Conservation (phyloP, 2,113 vertebrate species). For the Carassius gibelio region DNA sequence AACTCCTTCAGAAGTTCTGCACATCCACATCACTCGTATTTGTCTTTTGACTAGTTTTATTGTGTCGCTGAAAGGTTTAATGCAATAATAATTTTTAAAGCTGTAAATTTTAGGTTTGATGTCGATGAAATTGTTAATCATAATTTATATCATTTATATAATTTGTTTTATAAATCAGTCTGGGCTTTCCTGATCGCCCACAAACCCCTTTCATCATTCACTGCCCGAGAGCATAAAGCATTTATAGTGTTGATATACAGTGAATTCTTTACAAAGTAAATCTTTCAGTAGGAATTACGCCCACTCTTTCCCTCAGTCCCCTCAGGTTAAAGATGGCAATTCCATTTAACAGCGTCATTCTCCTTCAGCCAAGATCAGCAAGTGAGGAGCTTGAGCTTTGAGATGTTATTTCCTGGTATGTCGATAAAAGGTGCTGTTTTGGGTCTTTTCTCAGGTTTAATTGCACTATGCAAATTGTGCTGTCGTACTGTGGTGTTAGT, state of each 20-base stretch:
- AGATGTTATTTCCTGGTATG: not conserved
- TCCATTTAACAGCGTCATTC: conserved; percentile 23
- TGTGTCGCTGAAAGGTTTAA: not conserved
- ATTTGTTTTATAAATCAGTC: conserved; percentile 27
- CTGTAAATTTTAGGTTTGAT: not conserved
- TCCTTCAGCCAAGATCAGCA: not conserved
- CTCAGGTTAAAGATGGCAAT: conserved; percentile 54
- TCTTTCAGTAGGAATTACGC: conserved; percentile 59
- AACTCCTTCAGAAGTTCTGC: not conserved
- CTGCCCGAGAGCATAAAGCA: conserved; percentile 15
- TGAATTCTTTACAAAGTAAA: conserved; percentile 63
- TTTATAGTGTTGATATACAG: conserved; percentile 42
- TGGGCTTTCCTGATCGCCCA: conserved; percentile 15
- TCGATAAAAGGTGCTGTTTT: conserved; percentile 3
- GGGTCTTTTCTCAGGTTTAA: not conserved
- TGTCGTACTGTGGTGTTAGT: not conserved
- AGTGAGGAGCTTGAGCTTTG: not conserved
- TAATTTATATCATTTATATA: not conserved
- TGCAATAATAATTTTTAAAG: not conserved
- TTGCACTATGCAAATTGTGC: not conserved
- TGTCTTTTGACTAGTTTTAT: not conserved
- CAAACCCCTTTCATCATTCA: not conserved
- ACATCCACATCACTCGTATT: not conserved
- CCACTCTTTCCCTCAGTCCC: conserved; percentile 44
- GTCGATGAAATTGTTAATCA: not conserved